These are phyloP conservation scores for Limnephilus lunatus DNA, from an alignment of 2,888 invertebrate species.

Conservation along the genomic window DNA sequence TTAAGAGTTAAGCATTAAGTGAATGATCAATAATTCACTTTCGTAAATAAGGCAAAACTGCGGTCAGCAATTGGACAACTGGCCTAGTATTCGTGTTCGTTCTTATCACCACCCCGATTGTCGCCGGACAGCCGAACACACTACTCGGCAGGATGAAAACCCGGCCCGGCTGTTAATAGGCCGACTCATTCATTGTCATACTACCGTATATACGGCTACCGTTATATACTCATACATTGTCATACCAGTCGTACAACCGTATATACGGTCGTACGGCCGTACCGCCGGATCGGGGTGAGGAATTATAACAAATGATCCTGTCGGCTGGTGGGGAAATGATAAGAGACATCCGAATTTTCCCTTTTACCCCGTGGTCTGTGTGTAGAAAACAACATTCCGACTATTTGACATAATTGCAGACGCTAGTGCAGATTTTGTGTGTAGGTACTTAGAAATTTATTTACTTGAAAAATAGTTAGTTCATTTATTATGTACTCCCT, in stretches of 20 bases:
- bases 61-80: constrained; percentile 35
- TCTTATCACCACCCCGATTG: constrained; percentile 62
- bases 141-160: constrained; percentile 60
- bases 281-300: constrained; percentile 44
- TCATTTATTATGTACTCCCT: no score
- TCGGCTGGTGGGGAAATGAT: constrained; percentile 65
- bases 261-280: background rate
- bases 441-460: no score
- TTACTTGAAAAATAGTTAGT: no score
- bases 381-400: background rate
- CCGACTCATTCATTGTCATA: constrained; percentile 64
- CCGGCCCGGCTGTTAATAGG: constrained; percentile 62
- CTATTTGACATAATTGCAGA: background rate
- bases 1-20: no score
- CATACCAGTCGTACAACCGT: background rate
- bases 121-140: constrained; percentile 57
- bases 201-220: no score
- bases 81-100: constrained; percentile 59
- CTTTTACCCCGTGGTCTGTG: constrained; percentile 9
- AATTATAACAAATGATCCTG: constrained; percentile 65
- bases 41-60: constrained; percentile 55
- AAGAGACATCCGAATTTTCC: constrained; percentile 52
- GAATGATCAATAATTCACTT: no score
- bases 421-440: no score
- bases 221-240: no score